Base-by-base conservation (phyloP, 1,140 invertebrate genomes). In the Chironomus striatipennis region DNA sequence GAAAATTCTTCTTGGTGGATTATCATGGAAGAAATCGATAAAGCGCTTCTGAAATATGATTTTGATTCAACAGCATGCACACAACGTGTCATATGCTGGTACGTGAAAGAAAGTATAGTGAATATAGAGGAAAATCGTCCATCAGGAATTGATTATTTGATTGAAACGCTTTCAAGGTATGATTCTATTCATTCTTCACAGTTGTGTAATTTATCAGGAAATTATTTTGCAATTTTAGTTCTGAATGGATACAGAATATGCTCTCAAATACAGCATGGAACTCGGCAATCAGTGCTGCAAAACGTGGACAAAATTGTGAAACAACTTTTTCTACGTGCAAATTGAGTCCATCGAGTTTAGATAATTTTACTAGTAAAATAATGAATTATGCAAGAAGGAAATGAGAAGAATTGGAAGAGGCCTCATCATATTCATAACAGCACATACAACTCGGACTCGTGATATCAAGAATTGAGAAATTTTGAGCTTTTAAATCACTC, bases 1-100 rank as follows among this genome's bases (percentile, higher is more conserved):
- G 65, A 70, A 70, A 57, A 57, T 8, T 70, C 65, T 20, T 6
- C 17, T 8, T 70, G 17, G 20, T 70, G 65, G 65, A 70, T 3
- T 0, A 20, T 70, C 9, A 20, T 70, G 65, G 65, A 70, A 8
- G 17, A 70, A 8, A 70, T 70, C 18, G 65, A 70, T 10, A 70
- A 70, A 70, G 65, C 65, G 7, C 18, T 70, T 4, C 6, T 70
- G 7, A 70, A 70, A 70, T 70, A 70, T 70, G 65, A 70, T 20
- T 70, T 70, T 70, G 65, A 70, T 20, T 18, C 65, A 70, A 70
- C 65, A 10, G n/a, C 65, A 70, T 70, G 65, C 7, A 70, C 65
- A 20, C 65, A 70, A 70, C 65, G 65, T 8, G 65, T 17, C n/a
- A 20, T 70, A 18, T 70, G 65, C 20, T 70, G 65, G 65, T 70